These are phyloP conservation scores for Chloroceryle amazona DNA, from an alignment of 2,797 vertebrate genomes.

Conservation along the genomic window DNA sequence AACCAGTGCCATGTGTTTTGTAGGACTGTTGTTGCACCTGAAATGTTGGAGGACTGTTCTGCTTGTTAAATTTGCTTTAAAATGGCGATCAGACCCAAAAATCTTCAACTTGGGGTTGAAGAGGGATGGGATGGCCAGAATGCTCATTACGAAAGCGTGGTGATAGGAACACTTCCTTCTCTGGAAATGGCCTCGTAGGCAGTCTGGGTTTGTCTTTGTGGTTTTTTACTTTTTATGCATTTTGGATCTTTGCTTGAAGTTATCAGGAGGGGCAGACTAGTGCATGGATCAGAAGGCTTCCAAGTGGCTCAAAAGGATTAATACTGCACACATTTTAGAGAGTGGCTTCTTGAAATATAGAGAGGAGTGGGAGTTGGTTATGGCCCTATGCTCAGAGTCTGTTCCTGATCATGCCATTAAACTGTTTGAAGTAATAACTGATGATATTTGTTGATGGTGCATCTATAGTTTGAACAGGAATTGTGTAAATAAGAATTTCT, in stretches of 20 bases:
- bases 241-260: not conserved
- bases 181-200: not conserved
- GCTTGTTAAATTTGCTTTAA: not conserved
- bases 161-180: not conserved
- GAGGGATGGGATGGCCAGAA: not conserved
- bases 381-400: not conserved
- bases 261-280: not conserved
- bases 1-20: accelerated
- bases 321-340: not conserved
- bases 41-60: not conserved
- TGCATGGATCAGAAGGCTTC: not conserved
- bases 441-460: not conserved
- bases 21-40: not conserved
- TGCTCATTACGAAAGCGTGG: not conserved
- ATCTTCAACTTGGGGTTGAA: not conserved
- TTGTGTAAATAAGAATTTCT: not conserved
- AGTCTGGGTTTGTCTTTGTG: not conserved
- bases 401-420: not conserved
- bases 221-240: not conserved
- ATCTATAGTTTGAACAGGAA: not conserved
- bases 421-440: not conserved
- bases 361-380: not conserved
- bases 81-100: not conserved
- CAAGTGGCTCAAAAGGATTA: not conserved
- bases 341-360: not conserved